Conservation (phyloP, 2,113 vertebrate species). For the Ursus arctos region DNA sequence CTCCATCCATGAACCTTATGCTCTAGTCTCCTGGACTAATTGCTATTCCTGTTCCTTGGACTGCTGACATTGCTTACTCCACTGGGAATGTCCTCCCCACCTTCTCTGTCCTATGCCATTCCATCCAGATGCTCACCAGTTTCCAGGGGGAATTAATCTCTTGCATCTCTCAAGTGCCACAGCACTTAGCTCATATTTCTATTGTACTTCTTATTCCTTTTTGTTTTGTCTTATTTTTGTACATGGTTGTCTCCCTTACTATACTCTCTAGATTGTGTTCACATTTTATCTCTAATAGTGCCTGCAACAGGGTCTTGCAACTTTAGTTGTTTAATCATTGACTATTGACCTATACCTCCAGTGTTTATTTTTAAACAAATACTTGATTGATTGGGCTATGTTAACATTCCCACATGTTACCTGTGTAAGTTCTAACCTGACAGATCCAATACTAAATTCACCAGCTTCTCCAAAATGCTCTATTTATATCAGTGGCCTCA, state of each 20-base stretch:
- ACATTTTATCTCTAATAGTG: background rate
- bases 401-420: background rate
- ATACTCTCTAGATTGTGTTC: background rate
- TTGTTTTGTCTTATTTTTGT: background rate
- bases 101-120: background rate
- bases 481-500: background rate
- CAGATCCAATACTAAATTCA: background rate
- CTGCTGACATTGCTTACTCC: background rate
- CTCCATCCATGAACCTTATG: background rate
- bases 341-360: background rate
- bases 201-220: background rate
- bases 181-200: background rate
- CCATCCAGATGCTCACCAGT: background rate
- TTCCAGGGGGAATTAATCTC: background rate
- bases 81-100: background rate
- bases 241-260: background rate
- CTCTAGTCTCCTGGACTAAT: background rate
- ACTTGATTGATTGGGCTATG: background rate
- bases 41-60: background rate
- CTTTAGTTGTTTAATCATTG: background rate
- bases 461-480: background rate
- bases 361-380: constrained; percentile 14
- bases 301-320: background rate
- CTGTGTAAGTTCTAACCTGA: background rate
- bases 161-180: background rate